Conservation (phyloP, 2,113 vertebrate species). For the Mirza zaza region DNA sequence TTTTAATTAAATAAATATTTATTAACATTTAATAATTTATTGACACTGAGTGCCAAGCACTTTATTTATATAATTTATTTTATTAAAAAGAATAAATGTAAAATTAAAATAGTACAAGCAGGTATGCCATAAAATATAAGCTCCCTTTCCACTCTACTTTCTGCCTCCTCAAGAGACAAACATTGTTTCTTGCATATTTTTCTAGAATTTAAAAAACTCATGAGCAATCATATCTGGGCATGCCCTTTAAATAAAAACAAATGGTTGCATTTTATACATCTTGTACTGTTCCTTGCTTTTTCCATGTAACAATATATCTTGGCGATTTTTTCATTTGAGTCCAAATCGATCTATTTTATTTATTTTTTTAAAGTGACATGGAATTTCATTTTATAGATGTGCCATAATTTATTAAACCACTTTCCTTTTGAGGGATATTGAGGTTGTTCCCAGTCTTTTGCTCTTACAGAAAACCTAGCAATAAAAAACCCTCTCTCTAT, state of each 20-base stretch:
- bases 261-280: background rate
- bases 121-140: background rate
- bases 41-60: background rate
- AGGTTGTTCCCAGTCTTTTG: background rate
- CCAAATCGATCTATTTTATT: background rate
- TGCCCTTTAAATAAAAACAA: background rate
- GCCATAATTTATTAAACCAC: background rate
- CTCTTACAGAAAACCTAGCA: background rate
- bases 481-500: background rate
- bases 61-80: constrained; percentile 30
- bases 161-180: constrained; percentile 1
- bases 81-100: constrained; percentile 23
- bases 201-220: background rate
- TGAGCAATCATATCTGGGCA: background rate
- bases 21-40: constrained; percentile 14
- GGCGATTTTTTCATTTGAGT: background rate
- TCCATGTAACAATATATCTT: background rate
- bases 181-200: background rate
- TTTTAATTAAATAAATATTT: background rate
- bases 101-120: background rate
- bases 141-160: background rate
- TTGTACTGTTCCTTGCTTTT: background rate
- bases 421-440: background rate
- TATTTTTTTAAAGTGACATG: background rate
- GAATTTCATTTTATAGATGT: background rate